Conservation (phyloP, 1,140 invertebrate species). For the Penaeus vannamei region DNA sequence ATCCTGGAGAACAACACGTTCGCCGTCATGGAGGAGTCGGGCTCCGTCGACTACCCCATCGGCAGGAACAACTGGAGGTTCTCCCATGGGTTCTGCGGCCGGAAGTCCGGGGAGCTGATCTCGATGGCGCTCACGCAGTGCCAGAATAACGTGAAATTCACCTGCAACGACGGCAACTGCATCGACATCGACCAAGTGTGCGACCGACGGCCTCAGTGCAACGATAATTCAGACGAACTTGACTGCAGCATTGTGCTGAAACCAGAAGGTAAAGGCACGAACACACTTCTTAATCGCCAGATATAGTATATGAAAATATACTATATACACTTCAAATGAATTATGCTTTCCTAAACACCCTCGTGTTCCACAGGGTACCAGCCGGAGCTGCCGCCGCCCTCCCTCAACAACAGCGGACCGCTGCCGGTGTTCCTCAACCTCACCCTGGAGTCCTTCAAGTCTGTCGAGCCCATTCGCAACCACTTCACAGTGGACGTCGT, state of each 20-base stretch:
- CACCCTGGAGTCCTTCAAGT: background rate
- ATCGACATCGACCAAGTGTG: conserved; percentile 35
- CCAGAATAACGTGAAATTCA: conserved; percentile 34
- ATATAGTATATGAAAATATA: too few species aligned
- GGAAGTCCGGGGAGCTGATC: background rate
- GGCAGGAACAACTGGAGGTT: conserved; percentile 45
- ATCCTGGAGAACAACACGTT: conserved; percentile 34
- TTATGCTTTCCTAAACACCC: too few species aligned
- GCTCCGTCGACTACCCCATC: conserved; percentile 42
- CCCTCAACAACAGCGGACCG: background rate
- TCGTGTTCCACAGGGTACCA: background rate
- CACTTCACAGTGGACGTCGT: too few species aligned
- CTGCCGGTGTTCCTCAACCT: conserved; percentile 40
- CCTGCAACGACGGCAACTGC: conserved; percentile 48
- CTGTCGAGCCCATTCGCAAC: background rate
- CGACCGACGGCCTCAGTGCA: conserved; percentile 27
- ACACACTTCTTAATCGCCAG: too few species aligned
- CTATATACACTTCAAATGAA: too few species aligned
- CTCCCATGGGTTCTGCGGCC: conserved; percentile 42
- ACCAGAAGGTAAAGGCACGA: background rate
- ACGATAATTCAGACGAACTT: conserved; percentile 38
- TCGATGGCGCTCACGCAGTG: conserved; percentile 42
- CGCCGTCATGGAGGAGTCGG: conserved; percentile 37
- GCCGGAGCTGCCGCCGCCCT: conserved; percentile 28
- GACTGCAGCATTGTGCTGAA: conserved; percentile 23